Conservation (phyloP, 2,113 vertebrate genomes). For the Gallinago undulata region DNA sequence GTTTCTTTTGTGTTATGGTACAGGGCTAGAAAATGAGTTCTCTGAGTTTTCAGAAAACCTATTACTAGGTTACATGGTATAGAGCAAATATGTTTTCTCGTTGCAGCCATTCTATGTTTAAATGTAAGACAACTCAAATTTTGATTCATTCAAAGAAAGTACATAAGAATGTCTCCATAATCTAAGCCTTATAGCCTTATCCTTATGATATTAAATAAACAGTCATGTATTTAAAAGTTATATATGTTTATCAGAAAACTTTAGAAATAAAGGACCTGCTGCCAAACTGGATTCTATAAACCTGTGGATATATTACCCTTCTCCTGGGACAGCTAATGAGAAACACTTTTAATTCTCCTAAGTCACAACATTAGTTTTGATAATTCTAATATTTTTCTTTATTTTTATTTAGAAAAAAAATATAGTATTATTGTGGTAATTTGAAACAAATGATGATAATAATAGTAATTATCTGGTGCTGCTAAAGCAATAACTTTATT, state of each 20-base stretch:
- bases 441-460: background rate
- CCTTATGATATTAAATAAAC: background rate
- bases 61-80: background rate
- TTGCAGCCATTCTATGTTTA: background rate
- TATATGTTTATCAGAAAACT: background rate
- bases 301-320: background rate
- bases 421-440: background rate
- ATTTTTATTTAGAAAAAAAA: background rate
- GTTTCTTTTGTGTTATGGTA: background rate
- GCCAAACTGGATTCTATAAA: background rate
- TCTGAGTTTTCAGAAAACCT: background rate
- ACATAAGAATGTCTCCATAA: background rate
- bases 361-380: background rate
- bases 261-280: background rate
- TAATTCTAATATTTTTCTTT: background rate
- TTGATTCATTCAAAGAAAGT: background rate
- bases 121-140: background rate
- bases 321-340: background rate
- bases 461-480: background rate
- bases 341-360: background rate
- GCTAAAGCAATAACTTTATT: background rate
- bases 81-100: background rate
- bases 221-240: background rate
- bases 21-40: background rate
- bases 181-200: background rate